Percentiles rank a stretch among this genome's conserved stretches.
Evolutionary conservation across 2,113 vertebrate species (phyloP).

Genomic region (Hystrix brachyura): DNA sequence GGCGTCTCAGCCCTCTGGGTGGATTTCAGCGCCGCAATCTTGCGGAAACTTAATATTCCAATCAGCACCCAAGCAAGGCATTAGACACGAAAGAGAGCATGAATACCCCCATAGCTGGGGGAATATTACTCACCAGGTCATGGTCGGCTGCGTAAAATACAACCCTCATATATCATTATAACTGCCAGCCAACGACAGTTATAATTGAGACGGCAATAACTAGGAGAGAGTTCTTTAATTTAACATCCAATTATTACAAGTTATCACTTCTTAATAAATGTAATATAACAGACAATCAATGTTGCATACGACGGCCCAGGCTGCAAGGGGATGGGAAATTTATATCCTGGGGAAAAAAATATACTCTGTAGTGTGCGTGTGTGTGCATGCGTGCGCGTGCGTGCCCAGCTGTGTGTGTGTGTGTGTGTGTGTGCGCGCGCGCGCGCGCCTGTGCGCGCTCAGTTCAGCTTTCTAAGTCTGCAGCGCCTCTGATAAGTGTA

Average conservation of each 20-base stretch:
- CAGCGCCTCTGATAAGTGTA: slow-evolving; percentile 88
- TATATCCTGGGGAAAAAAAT: slow-evolving; percentile 89
- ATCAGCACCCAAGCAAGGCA: slow-evolving; percentile 91
- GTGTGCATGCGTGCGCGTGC: neutral
- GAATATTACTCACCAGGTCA: slow-evolving; percentile 98
- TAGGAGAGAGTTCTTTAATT: slow-evolving; percentile 99
- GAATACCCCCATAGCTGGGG: slow-evolving; percentile 94
- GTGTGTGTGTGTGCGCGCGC: slow-evolving; percentile 16
- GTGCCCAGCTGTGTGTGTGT: neutral
- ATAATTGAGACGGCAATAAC: slow-evolving; percentile 99
- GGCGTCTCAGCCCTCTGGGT: slow-evolving; percentile 81
- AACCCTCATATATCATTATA: slow-evolving; percentile 99
- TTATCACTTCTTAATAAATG: slow-evolving; percentile 99
- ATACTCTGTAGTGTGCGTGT: slow-evolving; percentile 69
- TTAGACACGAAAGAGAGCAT: slow-evolving; percentile 93
- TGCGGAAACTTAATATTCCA: slow-evolving; percentile 95
- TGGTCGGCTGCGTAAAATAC: slow-evolving; percentile 97
- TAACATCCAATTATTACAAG: slow-evolving; percentile 99
- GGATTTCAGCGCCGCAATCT: slow-evolving; percentile 86
- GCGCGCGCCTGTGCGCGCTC: neutral
- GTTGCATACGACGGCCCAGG: slow-evolving; percentile 96
- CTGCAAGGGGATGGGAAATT: slow-evolving; percentile 91
- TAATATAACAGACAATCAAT: slow-evolving; percentile 99
- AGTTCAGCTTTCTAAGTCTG: slow-evolving; percentile 88
- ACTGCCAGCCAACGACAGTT: slow-evolving; percentile 99